Base-by-base conservation (phyloP, 2,888 invertebrate genomes). In the Crepidodera aurea region DNA sequence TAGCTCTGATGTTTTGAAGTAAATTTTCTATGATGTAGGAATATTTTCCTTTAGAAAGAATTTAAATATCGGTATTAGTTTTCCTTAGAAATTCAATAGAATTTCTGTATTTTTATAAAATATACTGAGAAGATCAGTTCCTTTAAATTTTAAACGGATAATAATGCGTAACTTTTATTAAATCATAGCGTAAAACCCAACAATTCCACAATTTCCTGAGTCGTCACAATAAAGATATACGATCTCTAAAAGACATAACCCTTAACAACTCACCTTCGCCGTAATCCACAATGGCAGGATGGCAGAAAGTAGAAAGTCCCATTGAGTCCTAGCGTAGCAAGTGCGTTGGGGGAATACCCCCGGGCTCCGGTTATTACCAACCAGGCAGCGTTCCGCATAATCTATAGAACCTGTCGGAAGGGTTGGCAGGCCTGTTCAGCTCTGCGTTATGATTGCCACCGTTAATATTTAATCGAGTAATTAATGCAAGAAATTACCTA, bases 401-500 rank as follows among this genome's bases (percentile, higher is more conserved):
- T 81, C 80, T 81, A 80, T 80, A 79, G 78, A 77, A 77, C 74
- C 78, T 76, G 78, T 77, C 77, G 78, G 77, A 79, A 80, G 79
- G 79, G 79, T 79, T 78, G 37, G 37, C 39, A 48, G 48, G 57
- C 57, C 57, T 37, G 78, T 77, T 76, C 77, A 75, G 75, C 76
- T 74, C 76, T 78, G 75, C 79, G 80, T 80, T 81, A 82, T 82
- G 82, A 82, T 82, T 82, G 81, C 81, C 78, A 79, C 73, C 77
- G 78, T 82, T 78, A 82, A 82, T 82, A 81, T 79, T 82, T 82
- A 81, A 82, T 79, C 79, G 79, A 80, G 80, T 82, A 82, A 82
- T 82, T 82, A 82, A 82, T 82, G 81, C 82, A 82, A 82, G 82
- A 82, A 82, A 82, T 82, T 82, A 82, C 81, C 82, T 81, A 81